Evolutionary conservation across 2,888 invertebrate genomes (phyloP).

Genomic region (Leptinotarsa haldemani): DNA sequence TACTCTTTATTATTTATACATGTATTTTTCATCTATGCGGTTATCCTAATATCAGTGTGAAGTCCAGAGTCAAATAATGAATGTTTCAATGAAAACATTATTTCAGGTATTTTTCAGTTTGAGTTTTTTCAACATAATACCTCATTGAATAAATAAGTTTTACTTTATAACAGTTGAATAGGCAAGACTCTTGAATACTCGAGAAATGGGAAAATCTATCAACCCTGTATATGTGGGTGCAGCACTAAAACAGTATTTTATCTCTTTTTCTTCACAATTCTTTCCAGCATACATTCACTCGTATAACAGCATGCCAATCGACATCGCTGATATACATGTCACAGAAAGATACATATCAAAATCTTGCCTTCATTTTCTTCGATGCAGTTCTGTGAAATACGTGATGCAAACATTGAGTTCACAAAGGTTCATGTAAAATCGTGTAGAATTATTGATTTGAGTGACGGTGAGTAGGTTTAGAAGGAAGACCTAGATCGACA

Average conservation of each 20-base stretch:
- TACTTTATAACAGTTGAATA: too few species aligned
- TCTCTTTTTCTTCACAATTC: constrained; percentile 1
- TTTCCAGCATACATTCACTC: constrained; percentile 15
- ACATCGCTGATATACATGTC: constrained; percentile 38
- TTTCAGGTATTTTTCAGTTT: too few species aligned
- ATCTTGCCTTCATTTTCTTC: constrained; percentile 8
- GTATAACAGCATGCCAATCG: constrained; percentile 36
- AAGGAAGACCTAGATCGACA: too few species aligned
- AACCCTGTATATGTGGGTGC: constrained; percentile 1
- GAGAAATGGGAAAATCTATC: not conserved
- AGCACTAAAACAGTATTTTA: not conserved
- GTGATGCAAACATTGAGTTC: constrained; percentile 20
- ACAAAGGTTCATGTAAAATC: constrained; percentile 24
- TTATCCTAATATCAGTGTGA: too few species aligned
- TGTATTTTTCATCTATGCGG: too few species aligned
- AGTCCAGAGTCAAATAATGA: too few species aligned
- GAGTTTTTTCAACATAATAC: too few species aligned
- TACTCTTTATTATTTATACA: too few species aligned
- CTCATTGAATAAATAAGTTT: too few species aligned
- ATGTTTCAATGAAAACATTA: too few species aligned
- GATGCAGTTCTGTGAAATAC: constrained; percentile 7
- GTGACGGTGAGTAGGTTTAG: too few species aligned
- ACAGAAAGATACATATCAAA: constrained; percentile 8
- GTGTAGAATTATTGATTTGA: not conserved
- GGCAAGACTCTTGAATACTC: too few species aligned